Percentiles rank a stretch among this genome's conserved stretches.
phyloP scores from a whole-genome alignment of 2,113 vertebrate species.

The Geococcyx californianus region DNA sequence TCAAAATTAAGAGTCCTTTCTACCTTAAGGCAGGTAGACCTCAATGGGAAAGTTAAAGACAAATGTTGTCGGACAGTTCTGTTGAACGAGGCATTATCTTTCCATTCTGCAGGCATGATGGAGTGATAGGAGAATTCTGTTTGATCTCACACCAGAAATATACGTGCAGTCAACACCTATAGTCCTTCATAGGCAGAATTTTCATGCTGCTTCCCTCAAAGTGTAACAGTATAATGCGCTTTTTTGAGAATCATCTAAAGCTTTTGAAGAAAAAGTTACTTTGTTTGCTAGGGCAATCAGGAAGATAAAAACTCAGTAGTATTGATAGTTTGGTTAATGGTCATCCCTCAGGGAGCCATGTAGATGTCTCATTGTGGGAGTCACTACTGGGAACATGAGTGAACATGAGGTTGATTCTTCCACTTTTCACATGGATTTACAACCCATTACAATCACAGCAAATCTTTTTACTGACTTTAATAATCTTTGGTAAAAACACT shows the following conservation, averaged over 20 bases:
- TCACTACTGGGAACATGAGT: background rate
- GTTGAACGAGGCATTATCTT: background rate
- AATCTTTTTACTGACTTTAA: background rate
- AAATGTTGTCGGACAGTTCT: background rate
- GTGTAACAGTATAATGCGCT: background rate
- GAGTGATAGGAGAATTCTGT: background rate
- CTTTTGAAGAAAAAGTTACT: background rate
- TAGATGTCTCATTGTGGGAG: accelerated
- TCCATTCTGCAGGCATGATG: background rate
- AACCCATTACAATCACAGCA: background rate
- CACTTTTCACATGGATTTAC: background rate
- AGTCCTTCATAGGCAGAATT: background rate
- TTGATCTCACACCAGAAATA: background rate
- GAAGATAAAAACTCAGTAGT: background rate
- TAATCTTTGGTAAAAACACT: background rate
- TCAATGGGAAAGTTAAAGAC: background rate
- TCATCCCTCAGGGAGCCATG: background rate
- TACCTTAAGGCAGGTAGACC: background rate
- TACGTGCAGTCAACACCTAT: background rate
- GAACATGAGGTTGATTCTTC: background rate
- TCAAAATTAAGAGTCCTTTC: background rate
- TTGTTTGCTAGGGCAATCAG: background rate
- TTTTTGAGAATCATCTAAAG: background rate
- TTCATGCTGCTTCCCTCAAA: background rate
- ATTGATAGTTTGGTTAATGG: background rate